Conservation (phyloP, 2,797 vertebrate genomes). For the Lepus oiostolus region DNA sequence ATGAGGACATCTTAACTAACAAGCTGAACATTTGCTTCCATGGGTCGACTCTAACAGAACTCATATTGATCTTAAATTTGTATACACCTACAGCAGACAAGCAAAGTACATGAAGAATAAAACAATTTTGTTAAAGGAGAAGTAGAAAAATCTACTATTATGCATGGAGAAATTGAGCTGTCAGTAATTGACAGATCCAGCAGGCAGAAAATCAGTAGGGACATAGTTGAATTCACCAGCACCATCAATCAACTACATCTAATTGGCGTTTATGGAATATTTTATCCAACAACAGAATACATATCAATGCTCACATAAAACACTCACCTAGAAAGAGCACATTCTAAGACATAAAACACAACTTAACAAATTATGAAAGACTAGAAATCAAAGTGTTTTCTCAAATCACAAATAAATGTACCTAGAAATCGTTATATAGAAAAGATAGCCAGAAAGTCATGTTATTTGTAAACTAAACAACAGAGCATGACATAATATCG, state of each 20-base stretch:
- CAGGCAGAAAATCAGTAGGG: not conserved
- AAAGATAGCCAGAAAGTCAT: not conserved
- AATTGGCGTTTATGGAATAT: not conserved
- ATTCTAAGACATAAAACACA: not conserved
- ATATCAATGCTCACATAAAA: not conserved
- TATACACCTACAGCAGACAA: not conserved
- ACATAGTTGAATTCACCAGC: not conserved
- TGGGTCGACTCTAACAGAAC: not conserved
- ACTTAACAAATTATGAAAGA: not conserved
- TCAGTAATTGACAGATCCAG: not conserved
- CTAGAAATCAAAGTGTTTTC: not conserved
- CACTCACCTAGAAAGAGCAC: not conserved
- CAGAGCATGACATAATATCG: not conserved
- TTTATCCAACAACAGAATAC: not conserved
- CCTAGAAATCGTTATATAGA: not conserved
- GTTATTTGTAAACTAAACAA: not conserved
- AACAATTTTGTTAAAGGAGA: not conserved
- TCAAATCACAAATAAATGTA: not conserved
- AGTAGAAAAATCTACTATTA: not conserved
- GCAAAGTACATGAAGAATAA: not conserved
- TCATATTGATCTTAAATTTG: not conserved
- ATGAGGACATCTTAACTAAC: no score
- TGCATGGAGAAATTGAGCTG: not conserved
- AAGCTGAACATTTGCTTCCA: no score
- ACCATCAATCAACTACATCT: not conserved